Evolutionary conservation across 2,888 invertebrate genomes (phyloP), one percentile per base, ranked within the genome.

Genomic region (Volucella inanis): DNA sequence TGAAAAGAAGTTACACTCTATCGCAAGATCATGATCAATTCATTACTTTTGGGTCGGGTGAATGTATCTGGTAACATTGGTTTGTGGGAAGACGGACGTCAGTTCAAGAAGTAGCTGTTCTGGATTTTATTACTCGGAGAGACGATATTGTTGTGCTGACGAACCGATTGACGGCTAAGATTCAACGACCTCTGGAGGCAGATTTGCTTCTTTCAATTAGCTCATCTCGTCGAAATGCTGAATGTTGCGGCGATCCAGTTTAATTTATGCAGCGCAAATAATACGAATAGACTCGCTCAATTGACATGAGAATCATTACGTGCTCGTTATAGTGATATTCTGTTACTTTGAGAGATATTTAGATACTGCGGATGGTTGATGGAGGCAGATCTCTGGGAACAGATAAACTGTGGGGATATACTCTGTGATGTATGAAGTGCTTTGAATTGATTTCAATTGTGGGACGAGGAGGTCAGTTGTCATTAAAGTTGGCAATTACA

Each of bases 201-300:
- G 64, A 67, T 75, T 55, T 52, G 15, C 55, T 59, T 54, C 62
- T 71, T 76, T 76, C 84, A 80, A 80, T 85, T 80, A 80, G 67
- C 76, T 71, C 80, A 78, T 78, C 54, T 71, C n/a, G 31, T 59
- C 61, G 6, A 10, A 8, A 43, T 54, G 55, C 14, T 59, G 57
- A 14, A 14, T 41, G 22, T 39, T 39, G 18, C 57, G 65, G 54
- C 64, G 62, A 47, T 71, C 59, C 38, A 31, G 39, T 52, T 79
- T 83, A 74, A 79, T 83, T 78, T 83, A 83, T 83, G 74, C 83
- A 80, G 84, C 67, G 80, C 84, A 85, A 85, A 85, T 85, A 85
- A 72, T 31, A 31, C 31, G 31, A 31, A 31, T 78, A 80, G 80
- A 76, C 64, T 71, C 55, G 61, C 71, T 80, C 80, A 85, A 85